Evolutionary conservation across 2,888 invertebrate species (phyloP).

Genomic region (Megalurothrips usitatus): DNA sequence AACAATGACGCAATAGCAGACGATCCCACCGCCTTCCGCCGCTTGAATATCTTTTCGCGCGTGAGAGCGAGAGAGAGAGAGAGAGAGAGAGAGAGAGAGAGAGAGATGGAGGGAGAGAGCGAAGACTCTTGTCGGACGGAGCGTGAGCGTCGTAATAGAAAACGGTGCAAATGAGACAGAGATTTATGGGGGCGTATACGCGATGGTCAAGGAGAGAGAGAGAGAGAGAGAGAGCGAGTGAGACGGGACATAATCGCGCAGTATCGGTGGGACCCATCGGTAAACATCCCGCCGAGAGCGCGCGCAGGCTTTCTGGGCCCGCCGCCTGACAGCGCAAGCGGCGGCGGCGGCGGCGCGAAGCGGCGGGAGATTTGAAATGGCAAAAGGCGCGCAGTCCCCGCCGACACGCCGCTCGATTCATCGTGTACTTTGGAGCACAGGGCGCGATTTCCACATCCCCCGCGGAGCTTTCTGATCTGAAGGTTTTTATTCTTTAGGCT

Average conservation of each 20-base stretch:
- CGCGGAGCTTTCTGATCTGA: too few relatives aligned
- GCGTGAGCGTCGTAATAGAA: neutral
- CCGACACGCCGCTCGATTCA: too few relatives aligned
- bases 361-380: too few relatives aligned
- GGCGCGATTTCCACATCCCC: too few relatives aligned
- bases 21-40: neutral
- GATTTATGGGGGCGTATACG: neutral
- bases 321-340: neutral
- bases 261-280: conserved; percentile 11
- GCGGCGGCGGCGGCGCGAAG: too few relatives aligned
- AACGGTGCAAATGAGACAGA: conserved; percentile 6
- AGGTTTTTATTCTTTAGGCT: too few relatives aligned
- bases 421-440: too few relatives aligned
- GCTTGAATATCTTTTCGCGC: neutral
- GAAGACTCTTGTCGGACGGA: neutral
- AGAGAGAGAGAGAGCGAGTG: neutral
- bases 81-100: too few relatives aligned
- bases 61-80: too few relatives aligned
- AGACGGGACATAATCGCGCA: neutral
- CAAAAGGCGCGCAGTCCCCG: too few relatives aligned
- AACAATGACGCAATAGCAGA: too few relatives aligned
- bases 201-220: neutral
- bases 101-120: too few relatives aligned
- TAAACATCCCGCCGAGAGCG: neutral
- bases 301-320: neutral